A percentile compares a stretch with the other conserved stretches of the same genome.
Conservation (phyloP, 2,113 vertebrate genomes). For the Naja naja region DNA sequence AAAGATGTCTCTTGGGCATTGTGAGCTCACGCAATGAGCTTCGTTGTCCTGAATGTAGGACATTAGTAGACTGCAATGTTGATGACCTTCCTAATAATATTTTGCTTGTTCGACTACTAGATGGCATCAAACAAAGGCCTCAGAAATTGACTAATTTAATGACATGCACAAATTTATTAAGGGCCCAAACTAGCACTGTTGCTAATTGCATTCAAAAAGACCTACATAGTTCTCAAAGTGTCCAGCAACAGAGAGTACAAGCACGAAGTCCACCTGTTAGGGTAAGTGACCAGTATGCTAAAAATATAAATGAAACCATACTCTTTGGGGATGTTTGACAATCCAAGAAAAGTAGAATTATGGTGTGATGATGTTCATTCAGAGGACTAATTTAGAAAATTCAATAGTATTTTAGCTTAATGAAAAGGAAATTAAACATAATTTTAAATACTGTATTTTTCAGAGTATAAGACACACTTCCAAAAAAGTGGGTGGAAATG, state of each 20-base stretch:
- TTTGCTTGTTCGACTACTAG: slow-evolving; percentile 92
- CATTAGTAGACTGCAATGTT: slow-evolving; percentile 88
- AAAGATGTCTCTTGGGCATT: slow-evolving; percentile 92
- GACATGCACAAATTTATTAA: slow-evolving; percentile 66
- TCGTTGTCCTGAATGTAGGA: slow-evolving; percentile 94
- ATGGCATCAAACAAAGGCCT: slow-evolving; percentile 97
- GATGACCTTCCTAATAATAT: slow-evolving; percentile 98
- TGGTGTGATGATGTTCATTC: slow-evolving; percentile 19
- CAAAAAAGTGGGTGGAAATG: too few relatives aligned
- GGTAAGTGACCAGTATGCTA: slow-evolving; percentile 75
- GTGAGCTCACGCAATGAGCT: slow-evolving; percentile 92
- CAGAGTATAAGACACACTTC: too few relatives aligned
- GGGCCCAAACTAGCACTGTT: slow-evolving; percentile 59
- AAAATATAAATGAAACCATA: background rate
- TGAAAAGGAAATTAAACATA: background rate
- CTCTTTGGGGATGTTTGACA: background rate
- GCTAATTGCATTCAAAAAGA: slow-evolving; percentile 76
- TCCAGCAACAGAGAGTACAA: slow-evolving; percentile 85
- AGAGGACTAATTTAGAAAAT: background rate
- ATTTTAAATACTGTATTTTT: background rate
- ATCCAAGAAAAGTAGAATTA: background rate
- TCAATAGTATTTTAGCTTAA: slow-evolving; percentile 22
- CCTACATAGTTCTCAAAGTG: slow-evolving; percentile 71
- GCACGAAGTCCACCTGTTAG: slow-evolving; percentile 89
- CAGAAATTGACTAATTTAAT: slow-evolving; percentile 73